phyloP scores from a whole-genome alignment of 2,888 invertebrate genomes.

The Calameuta idolon region DNA sequence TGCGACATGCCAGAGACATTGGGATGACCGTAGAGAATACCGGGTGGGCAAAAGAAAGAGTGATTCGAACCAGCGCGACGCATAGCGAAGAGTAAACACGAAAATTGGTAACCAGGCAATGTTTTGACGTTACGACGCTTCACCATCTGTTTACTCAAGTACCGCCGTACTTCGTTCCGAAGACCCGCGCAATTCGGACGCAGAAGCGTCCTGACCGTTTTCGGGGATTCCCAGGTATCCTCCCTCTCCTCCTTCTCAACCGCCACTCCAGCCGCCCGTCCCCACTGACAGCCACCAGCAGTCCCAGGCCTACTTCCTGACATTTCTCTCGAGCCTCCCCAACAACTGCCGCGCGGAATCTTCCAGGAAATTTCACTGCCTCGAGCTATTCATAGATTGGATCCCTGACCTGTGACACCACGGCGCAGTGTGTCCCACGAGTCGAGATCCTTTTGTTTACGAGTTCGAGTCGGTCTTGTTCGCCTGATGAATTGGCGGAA shows the following conservation, averaged over 20 bases:
- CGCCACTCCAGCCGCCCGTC: background rate
- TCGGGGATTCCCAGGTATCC: background rate
- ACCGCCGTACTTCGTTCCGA: background rate
- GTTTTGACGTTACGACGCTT: background rate
- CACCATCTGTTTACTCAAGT: background rate
- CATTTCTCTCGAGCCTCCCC: background rate
- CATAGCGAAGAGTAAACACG: background rate
- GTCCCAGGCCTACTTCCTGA: background rate
- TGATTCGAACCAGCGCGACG: background rate
- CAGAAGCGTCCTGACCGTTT: background rate
- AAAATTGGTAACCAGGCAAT: background rate
- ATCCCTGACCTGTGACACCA: constrained; percentile 9
- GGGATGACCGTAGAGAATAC: background rate
- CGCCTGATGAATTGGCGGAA: background rate
- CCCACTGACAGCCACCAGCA: background rate
- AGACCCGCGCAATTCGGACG: background rate
- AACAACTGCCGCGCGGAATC: background rate
- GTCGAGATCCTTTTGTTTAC: background rate
- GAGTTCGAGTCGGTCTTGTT: background rate
- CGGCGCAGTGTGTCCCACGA: background rate
- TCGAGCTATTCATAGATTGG: constrained; percentile 2
- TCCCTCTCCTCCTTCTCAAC: background rate
- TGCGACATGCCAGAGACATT: background rate
- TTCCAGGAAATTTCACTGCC: constrained; percentile 3
- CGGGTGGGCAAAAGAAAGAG: background rate